Evolutionary conservation across 2,797 vertebrate genomes (phyloP).

Genomic region (Heterohyrax brucei): DNA sequence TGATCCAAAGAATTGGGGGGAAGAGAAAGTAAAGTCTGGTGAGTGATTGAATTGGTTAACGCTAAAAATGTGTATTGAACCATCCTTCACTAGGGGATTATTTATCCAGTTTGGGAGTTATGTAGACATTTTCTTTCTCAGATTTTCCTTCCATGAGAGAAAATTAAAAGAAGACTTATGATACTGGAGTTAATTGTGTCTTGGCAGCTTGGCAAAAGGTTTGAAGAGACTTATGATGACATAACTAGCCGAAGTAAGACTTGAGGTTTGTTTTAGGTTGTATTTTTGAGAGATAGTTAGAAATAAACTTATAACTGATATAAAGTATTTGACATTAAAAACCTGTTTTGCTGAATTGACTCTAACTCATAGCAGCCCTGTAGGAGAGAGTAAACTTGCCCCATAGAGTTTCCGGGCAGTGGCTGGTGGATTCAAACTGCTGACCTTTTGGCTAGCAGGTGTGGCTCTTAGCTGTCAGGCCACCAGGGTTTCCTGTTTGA

Average conservation of each 20-base stretch:
- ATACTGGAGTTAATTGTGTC: not conserved
- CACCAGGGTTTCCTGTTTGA: no score
- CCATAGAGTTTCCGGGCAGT: no score
- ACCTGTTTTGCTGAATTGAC: no score
- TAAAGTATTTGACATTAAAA: slow-evolving; percentile 42
- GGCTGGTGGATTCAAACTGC: no score
- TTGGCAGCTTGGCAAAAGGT: slow-evolving; percentile 4
- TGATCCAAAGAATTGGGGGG: slow-evolving; percentile 96
- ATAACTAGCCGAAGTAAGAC: slow-evolving; percentile 30
- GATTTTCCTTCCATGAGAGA: slow-evolving; percentile 5
- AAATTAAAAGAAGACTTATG: slow-evolving; percentile 24
- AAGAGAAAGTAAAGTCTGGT: slow-evolving; percentile 96
- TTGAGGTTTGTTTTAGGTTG: slow-evolving; percentile 53
- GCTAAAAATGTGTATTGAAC: not conserved
- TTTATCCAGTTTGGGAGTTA: slow-evolving; percentile 47
- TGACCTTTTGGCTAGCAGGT: no score
- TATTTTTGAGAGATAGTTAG: slow-evolving; percentile 4
- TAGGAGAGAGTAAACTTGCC: no score
- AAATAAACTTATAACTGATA: slow-evolving; percentile 14
- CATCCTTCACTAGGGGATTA: not conserved
- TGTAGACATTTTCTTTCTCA: slow-evolving; percentile 35
- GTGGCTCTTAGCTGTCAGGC: no score
- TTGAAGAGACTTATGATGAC: slow-evolving; percentile 49
- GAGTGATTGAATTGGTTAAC: slow-evolving; percentile 74
- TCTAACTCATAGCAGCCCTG: no score